Evolutionary conservation across 2,113 vertebrate species (phyloP).

Genomic region (Dicerorhinus sumatrensis): DNA sequence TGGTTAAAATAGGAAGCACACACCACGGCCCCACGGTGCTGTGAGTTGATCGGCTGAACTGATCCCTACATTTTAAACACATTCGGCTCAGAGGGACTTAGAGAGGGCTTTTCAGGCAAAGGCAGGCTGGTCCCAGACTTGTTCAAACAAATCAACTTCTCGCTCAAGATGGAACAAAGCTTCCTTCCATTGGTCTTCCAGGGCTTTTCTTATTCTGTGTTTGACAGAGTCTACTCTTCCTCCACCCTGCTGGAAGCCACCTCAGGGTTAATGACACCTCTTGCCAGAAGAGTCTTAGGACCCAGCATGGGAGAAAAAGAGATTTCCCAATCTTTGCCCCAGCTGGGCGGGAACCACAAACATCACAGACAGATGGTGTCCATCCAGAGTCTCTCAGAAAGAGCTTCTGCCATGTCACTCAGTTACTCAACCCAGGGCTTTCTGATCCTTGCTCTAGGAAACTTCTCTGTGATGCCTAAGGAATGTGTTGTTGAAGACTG

Average conservation of each 20-base stretch:
- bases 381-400: background rate
- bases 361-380: background rate
- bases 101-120: background rate
- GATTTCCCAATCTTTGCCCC: background rate
- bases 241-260: background rate
- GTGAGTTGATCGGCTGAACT: background rate
- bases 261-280: background rate
- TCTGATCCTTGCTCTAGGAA: background rate
- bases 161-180: background rate
- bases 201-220: background rate
- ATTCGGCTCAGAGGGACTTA: background rate
- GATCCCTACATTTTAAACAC: background rate
- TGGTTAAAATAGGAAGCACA: background rate
- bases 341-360: background rate
- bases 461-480: background rate
- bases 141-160: background rate
- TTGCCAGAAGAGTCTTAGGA: background rate
- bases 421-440: background rate
- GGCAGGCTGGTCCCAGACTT: background rate
- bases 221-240: background rate
- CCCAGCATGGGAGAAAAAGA: background rate
- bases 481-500: background rate
- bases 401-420: background rate
- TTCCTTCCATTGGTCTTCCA: background rate
- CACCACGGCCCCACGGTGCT: rapidly evolving